These are phyloP conservation scores for Charadrius vociferus DNA, from an alignment of 2,113 vertebrate species.

Conservation along the genomic window DNA sequence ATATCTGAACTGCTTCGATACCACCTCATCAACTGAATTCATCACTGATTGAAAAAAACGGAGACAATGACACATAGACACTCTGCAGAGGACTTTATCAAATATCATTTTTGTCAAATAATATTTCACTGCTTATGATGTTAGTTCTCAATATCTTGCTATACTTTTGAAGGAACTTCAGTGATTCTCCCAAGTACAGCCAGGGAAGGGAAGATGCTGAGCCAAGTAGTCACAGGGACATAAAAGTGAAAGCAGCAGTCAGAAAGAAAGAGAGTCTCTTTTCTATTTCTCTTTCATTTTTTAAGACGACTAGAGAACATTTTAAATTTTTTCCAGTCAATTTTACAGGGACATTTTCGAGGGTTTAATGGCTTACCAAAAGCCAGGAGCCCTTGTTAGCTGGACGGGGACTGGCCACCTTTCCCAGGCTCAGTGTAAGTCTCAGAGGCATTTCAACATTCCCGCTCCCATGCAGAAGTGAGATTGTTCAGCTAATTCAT, in stretches of 20 bases:
- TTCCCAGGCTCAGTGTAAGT: neutral
- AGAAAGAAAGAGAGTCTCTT: neutral
- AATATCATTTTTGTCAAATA: neutral
- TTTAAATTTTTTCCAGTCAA: neutral
- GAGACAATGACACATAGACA: neutral
- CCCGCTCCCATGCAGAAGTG: neutral
- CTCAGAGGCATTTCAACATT: neutral
- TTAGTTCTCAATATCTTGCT: neutral
- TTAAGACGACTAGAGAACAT: neutral
- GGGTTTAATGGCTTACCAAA: neutral
- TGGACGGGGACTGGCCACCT: neutral
- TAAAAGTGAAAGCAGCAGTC: neutral
- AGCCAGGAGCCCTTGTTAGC: neutral
- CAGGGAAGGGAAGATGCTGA: neutral
- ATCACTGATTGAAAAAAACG: neutral
- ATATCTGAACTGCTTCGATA: neutral
- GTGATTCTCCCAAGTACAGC: fast-evolving
- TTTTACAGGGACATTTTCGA: neutral
- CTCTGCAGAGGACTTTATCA: neutral
- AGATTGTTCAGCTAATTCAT: neutral
- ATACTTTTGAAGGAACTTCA: neutral
- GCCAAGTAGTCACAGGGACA: neutral
- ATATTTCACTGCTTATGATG: neutral
- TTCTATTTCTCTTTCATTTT: neutral
- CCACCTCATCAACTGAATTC: neutral